Evolutionary conservation across 2,888 invertebrate species (phyloP).

Genomic region (Latrodectus elegans): DNA sequence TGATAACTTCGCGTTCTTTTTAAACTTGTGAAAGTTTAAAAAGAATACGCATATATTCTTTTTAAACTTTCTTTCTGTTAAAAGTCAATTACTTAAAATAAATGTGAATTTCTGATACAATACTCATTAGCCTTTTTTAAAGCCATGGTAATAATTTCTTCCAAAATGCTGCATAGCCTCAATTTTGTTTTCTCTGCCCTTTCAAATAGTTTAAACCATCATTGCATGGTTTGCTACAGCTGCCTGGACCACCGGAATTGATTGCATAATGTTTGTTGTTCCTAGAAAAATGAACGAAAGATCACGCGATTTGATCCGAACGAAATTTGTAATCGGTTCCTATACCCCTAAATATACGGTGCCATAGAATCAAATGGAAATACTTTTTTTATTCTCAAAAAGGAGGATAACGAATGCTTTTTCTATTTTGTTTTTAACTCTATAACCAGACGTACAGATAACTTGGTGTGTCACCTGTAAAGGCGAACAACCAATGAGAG

Average conservation of each 20-base stretch:
- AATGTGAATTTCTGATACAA: no score
- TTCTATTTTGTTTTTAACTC: neutral
- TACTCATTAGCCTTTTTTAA: no score
- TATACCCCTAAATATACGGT: neutral
- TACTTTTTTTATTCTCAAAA: neutral
- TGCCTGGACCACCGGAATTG: neutral
- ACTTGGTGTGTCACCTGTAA: constrained; percentile 40
- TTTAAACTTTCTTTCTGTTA: no score
- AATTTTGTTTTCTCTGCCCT: no score
- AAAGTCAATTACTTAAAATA: no score
- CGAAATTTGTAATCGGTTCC: constrained; percentile 25
- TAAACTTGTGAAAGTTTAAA: no score
- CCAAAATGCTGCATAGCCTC: no score
- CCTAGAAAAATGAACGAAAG: neutral
- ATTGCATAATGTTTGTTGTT: constrained; percentile 4
- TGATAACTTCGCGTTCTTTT: no score
- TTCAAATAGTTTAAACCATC: no score
- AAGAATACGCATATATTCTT: no score
- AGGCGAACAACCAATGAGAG: constrained; percentile 44
- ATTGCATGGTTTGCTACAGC: no score
- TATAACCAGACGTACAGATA: constrained; percentile 8
- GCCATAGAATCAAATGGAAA: neutral
- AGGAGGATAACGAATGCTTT: constrained; percentile 14
- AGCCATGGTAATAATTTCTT: no score
- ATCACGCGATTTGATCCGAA: constrained; percentile 19